Percentiles rank a stretch among this genome's conserved stretches.
phyloP scores from a whole-genome alignment of 2,888 invertebrate genomes.

The Ophraella communa region DNA sequence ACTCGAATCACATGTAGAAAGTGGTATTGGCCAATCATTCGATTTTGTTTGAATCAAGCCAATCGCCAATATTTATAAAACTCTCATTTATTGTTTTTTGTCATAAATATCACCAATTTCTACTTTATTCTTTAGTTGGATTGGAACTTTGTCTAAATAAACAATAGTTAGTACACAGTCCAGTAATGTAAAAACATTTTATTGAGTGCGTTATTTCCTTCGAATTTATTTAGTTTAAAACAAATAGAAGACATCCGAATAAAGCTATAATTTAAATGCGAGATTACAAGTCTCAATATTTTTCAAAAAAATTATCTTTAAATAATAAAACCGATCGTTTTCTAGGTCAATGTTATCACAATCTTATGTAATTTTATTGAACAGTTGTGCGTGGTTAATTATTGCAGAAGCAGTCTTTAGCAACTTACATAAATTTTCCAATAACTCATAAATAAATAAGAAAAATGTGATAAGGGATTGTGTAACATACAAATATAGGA shows the following conservation, averaged over 20 bases:
- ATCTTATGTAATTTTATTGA: slow-evolving; percentile 1
- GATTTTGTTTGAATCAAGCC: too few relatives aligned
- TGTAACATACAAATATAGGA: background rate
- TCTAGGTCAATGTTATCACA: slow-evolving; percentile 5
- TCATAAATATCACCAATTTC: too few relatives aligned
- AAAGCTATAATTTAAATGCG: background rate
- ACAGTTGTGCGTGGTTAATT: slow-evolving; percentile 1
- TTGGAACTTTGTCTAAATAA: background rate
- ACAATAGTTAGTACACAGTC: too few relatives aligned
- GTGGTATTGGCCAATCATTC: too few relatives aligned
- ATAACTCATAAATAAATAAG: background rate
- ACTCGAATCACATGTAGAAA: too few relatives aligned
- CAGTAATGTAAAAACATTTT: too few relatives aligned
- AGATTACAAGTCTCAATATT: background rate
- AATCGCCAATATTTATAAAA: too few relatives aligned
- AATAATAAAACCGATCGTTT: background rate
- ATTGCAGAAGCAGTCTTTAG: background rate
- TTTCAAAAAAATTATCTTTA: background rate
- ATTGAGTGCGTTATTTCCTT: background rate
- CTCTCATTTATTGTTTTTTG: too few relatives aligned
- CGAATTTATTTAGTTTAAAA: background rate
- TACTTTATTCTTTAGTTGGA: background rate
- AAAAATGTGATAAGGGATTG: background rate
- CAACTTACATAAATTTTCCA: background rate
- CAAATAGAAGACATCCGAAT: background rate